These are phyloP conservation scores for Pangasius mekongensis DNA, from an alignment of 2,797 vertebrate genomes.

Conservation along the genomic window DNA sequence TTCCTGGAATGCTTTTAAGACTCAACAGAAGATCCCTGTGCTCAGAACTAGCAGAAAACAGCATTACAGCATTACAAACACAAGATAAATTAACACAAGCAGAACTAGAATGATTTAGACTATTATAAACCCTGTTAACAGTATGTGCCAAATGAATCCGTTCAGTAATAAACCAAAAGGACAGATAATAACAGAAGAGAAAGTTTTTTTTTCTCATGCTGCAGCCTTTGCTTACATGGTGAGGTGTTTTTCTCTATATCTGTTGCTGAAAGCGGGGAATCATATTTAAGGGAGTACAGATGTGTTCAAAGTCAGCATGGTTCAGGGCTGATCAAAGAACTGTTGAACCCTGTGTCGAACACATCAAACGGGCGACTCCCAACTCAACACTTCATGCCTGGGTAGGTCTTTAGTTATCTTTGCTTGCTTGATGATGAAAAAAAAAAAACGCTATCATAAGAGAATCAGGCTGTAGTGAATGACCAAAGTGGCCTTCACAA, in stretches of 20 bases:
- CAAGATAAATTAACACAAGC: not conserved
- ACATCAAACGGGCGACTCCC: conserved; percentile 5
- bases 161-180: not conserved
- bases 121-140: not conserved
- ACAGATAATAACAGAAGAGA: not conserved
- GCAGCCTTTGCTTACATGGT: not conserved
- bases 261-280: not conserved
- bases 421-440: conserved; percentile 47
- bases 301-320: not conserved
- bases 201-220: not conserved
- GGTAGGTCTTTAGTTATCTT: conserved; percentile 12
- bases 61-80: not conserved
- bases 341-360: conserved; percentile 10
- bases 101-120: conserved; percentile 12
- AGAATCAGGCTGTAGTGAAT: conserved; percentile 61
- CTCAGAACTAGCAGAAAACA: not conserved
- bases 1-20: not conserved
- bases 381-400: conserved; percentile 9
- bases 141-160: not conserved
- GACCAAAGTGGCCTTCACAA: conserved; percentile 63
- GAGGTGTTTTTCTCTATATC: not conserved
- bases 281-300: conserved; percentile 20
- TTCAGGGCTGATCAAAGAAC: conserved; percentile 37
- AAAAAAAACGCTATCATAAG: conserved; percentile 56
- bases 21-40: not conserved